Evolutionary conservation across 2,888 invertebrate genomes (phyloP).

Genomic region (Ptilodon capucinus): DNA sequence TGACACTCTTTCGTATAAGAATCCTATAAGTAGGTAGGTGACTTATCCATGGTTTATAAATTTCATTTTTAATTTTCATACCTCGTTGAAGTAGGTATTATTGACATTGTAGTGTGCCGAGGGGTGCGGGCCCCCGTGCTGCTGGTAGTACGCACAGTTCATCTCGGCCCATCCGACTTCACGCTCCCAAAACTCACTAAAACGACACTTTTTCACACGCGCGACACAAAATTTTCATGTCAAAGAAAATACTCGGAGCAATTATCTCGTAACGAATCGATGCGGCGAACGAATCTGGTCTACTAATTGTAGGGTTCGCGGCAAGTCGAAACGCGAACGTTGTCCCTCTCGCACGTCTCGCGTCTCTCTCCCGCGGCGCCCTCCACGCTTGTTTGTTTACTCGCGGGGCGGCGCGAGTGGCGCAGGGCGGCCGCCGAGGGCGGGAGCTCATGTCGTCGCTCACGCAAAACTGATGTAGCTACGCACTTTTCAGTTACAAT

Average conservation of each 20-base stretch:
- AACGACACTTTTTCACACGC: conserved; percentile 36
- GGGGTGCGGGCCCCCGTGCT: conserved; percentile 72
- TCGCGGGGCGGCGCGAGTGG: conserved; percentile 61
- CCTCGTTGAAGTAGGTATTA: conserved; percentile 77
- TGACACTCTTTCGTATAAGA: conserved; percentile 3
- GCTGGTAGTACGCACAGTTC: conserved; percentile 80
- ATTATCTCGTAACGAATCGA: conserved; percentile 81
- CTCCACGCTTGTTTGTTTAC: conserved; percentile 53
- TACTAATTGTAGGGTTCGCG: conserved; percentile 80
- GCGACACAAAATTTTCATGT: conserved; percentile 61
- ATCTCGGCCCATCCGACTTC: conserved; percentile 66
- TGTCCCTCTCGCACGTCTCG: conserved; percentile 53
- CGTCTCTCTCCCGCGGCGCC: conserved; percentile 41
- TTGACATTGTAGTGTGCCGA: conserved; percentile 68
- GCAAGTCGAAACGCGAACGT: conserved; percentile 49
- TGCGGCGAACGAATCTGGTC: conserved; percentile 80
- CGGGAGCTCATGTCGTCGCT: conserved; percentile 58
- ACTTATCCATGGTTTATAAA: too few species aligned
- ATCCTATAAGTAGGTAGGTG: neutral
- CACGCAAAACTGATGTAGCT: conserved; percentile 65
- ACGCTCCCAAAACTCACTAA: conserved; percentile 31
- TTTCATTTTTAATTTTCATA: conserved; percentile 25
- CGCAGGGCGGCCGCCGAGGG: conserved; percentile 71
- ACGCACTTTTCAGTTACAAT: conserved; percentile 43
- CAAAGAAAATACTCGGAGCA: conserved; percentile 69